phyloP scores from a whole-genome alignment of 2,797 vertebrate genomes.

The Botia almorhae region DNA sequence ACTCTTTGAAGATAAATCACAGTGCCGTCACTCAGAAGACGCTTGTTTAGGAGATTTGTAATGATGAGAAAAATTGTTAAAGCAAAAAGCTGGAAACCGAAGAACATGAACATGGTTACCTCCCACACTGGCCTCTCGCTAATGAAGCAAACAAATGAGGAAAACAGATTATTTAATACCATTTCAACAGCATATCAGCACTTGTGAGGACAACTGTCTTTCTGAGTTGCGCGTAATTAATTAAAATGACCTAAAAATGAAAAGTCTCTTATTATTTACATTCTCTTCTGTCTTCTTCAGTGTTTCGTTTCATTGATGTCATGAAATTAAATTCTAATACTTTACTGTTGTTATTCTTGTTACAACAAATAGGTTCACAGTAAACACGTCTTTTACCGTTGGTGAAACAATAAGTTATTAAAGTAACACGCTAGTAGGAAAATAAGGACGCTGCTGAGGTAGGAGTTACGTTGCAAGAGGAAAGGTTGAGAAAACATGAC shows the following conservation, averaged over 20 bases:
- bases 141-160: not conserved
- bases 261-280: not conserved
- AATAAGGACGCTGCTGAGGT: constrained; percentile 31
- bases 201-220: not conserved
- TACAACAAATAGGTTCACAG: not conserved
- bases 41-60: constrained; percentile 37
- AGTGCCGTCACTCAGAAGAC: constrained; percentile 10
- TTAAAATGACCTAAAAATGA: not conserved
- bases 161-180: not conserved
- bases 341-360: not conserved
- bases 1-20: constrained; percentile 34
- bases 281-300: not conserved
- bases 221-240: not conserved
- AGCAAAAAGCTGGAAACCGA: not conserved
- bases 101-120: not conserved
- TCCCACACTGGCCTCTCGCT: not conserved
- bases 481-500: constrained; percentile 56
- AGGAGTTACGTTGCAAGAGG: constrained; percentile 34
- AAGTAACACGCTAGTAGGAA: constrained; percentile 1
- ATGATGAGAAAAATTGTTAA: not conserved
- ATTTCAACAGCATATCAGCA: no score
- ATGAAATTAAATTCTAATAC: not conserved
- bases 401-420: not conserved
- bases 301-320: not conserved
- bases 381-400: not conserved